Evolutionary conservation across 2,888 invertebrate species (phyloP).

Genomic region (Drosophila dives): DNA sequence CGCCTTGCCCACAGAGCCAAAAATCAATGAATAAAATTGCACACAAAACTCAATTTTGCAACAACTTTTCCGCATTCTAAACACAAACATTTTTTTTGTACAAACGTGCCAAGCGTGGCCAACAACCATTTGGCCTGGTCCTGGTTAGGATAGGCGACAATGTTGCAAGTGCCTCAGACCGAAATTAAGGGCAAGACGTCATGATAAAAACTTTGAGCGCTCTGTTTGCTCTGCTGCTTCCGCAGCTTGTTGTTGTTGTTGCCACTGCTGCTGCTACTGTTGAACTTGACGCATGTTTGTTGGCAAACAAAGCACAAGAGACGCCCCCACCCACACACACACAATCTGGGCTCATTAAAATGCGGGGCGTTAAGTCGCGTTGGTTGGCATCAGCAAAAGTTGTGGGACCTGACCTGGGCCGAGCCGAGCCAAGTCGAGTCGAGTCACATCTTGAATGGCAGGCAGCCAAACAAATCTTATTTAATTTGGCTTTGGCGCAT

Average conservation of each 20-base stretch:
- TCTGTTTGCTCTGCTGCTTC: conserved; percentile 24
- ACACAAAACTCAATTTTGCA: conserved; percentile 71
- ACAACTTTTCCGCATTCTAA: conserved; percentile 75
- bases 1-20: conserved; percentile 16
- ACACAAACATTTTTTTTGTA: conserved; percentile 48
- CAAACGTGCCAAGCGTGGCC: conserved; percentile 47
- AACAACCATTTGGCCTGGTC: conserved; percentile 36
- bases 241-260: conserved; percentile 17
- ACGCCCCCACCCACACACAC: conserved; percentile 13
- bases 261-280: conserved; percentile 33
- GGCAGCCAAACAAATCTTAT: conserved; percentile 80
- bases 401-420: conserved; percentile 59
- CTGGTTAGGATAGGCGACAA: conserved; percentile 58
- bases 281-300: conserved; percentile 80
- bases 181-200: conserved; percentile 75
- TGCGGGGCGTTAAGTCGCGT: conserved; percentile 70
- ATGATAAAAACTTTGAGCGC: conserved; percentile 70
- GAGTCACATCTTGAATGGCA: conserved; percentile 63
- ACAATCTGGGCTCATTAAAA: conserved; percentile 68
- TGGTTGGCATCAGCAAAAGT: conserved; percentile 68
- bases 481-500: conserved; percentile 78
- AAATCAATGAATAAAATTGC: conserved; percentile 71
- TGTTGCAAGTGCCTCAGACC: conserved; percentile 58
- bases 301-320: conserved; percentile 67
- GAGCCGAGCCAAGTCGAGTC: conserved; percentile 2